Evolutionary conservation across 2,797 vertebrate species (phyloP), one percentile per base, ranked within the genome.

Genomic region (Champsocephalus esox): DNA sequence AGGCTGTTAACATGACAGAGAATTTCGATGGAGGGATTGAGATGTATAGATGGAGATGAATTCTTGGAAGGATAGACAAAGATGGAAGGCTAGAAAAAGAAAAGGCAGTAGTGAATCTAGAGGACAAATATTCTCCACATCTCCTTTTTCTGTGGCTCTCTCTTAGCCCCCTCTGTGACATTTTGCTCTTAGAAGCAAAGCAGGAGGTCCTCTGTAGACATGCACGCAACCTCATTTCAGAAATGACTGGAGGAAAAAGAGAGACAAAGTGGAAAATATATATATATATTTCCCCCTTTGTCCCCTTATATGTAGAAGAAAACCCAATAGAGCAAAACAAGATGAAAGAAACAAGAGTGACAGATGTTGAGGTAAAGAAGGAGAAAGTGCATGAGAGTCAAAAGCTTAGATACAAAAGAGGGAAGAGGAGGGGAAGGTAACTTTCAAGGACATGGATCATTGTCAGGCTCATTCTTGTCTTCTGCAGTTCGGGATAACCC

Each of bases 401-500:
- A 44, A 61, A 51, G 48, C 21, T 61, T 38, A 51, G 48, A 62
- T 4, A 8, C 19, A 21, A 28, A 24, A 38, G 50, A 73, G 11
- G 6, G 14, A 51, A 45, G 43, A 32, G 7, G 41, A 73, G 66
- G 45, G 14, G 21, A 38, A 59, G 41, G 19, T 67, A 75, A 65
- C 66, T 79, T 85, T 90, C 77, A 90, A 88, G 85, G 82, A 70
- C 79, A 80, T 38, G 61, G 32, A 43, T 66, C 1, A 2, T 52
- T 70, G 67, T 77, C 68, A 58, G 46, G 9, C 12, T 79, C 44
- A 66, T 71, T 75, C 45, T 63, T 60, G 50, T 70, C 41, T 69
- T 68, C 41, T 62, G 66, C 66, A 78, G 66, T 66, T 65, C 0
- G 7, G 61, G 51, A 82, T 60, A 74, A 70, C 59, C 63, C 51